Conservation (phyloP, 1,140 invertebrate genomes). For the Drosophila sturtevanti region DNA sequence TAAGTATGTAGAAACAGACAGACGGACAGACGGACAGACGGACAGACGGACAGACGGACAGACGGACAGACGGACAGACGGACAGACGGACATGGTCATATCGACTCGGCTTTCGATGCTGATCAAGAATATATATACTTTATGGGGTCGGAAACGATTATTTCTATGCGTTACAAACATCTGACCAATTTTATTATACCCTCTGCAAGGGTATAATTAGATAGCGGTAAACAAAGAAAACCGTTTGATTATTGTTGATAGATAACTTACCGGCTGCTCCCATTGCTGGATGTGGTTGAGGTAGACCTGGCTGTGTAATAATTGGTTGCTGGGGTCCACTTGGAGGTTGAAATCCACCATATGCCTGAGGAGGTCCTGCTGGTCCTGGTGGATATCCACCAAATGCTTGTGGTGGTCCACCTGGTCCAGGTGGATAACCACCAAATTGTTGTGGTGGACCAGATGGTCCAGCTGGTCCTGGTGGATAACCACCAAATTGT, state of each 20-base stretch:
- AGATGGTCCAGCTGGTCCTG: conserved; percentile 27
- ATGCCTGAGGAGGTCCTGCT: conserved; percentile 16
- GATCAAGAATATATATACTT: too few species aligned
- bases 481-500: conserved; percentile 40
- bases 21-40: too few species aligned
- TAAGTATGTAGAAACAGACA: too few species aligned
- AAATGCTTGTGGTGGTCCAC: conserved; percentile 27
- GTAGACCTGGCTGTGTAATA: conserved; percentile 68
- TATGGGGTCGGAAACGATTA: too few species aligned
- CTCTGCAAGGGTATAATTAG: too few species aligned
- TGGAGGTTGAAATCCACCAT: conserved; percentile 17
- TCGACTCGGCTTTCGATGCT: too few species aligned
- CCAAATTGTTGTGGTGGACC: conserved; percentile 37
- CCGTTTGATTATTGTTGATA: conserved; percentile 9
- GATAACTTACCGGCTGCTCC: conserved; percentile 52
- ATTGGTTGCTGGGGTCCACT: conserved; percentile 53
- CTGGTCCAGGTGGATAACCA: conserved; percentile 44
- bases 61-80: background rate
- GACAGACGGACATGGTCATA: background rate
- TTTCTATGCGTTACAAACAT: too few species aligned
- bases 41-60: too few species aligned
- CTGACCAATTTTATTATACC: too few species aligned
- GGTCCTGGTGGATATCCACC: conserved; percentile 47
- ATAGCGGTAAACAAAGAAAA: background rate
- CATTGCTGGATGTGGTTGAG: conserved; percentile 43